phyloP scores from a whole-genome alignment of 35 echinoderm and acorn worm genomes.

The Heliocidaris tuberculata region DNA sequence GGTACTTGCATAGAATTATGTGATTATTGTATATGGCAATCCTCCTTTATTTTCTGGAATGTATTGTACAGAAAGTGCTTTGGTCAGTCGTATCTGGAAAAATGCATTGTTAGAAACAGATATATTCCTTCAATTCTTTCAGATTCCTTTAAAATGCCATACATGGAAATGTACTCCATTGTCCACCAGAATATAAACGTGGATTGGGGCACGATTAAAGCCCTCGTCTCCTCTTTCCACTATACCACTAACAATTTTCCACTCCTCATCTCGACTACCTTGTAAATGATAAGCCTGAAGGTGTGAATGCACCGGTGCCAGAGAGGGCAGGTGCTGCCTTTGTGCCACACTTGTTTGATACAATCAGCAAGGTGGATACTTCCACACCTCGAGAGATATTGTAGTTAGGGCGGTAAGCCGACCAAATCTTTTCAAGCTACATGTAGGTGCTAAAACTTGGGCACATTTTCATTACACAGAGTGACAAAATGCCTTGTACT shows the following conservation, averaged over 20 bases:
- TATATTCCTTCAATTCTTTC: background rate
- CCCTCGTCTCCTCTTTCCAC: background rate
- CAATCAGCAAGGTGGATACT: background rate
- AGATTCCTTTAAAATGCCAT: background rate
- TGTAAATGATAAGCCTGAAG: background rate
- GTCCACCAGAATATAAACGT: background rate
- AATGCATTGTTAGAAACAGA: too few species aligned
- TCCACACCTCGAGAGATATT: background rate
- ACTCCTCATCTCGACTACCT: background rate
- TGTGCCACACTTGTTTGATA: conserved; percentile 16
- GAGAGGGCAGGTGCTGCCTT: background rate
- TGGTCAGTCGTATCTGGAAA: too few species aligned
- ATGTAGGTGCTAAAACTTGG: too few species aligned
- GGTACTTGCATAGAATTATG: too few species aligned
- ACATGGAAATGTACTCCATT: background rate
- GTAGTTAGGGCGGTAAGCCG: background rate
- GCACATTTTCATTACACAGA: too few species aligned
- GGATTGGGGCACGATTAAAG: background rate
- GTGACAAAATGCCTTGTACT: too few species aligned
- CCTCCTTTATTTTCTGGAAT: too few species aligned
- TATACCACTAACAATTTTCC: background rate
- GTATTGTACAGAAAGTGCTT: too few species aligned
- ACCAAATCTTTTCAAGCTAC: too few species aligned
- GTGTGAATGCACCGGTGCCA: background rate
- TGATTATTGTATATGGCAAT: too few species aligned